Evolutionary conservation across 2,113 vertebrate genomes (phyloP), one percentile per base, ranked within the genome.

Genomic region (Strigops habroptila): DNA sequence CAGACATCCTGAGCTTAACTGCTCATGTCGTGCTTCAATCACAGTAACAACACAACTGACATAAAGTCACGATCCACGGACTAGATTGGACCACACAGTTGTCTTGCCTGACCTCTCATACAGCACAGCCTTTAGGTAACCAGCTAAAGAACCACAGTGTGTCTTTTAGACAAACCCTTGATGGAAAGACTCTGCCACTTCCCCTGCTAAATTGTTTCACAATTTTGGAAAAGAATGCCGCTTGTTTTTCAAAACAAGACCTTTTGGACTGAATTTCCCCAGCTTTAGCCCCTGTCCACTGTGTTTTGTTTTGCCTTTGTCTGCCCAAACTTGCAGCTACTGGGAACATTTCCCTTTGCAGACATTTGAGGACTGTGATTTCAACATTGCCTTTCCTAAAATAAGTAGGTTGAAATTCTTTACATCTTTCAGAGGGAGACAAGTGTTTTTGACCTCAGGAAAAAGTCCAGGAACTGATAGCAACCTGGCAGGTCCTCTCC

Each of bases 11-110:
- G 48, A 73, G 49, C 33, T 64, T 81, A 73, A 46, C 46, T 0
- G 0, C 41, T 88, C 18, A 2, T 3, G 1, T 37, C 12, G 3
- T 0, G 2, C 39, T 76, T 68, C 53, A 52, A 43, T 70, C n/a
- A 44, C 28, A 53, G 37, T 18, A 75, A 75, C 33, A 59, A 49
- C 43, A 71, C 13, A 76, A 64, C 67, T 27, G 25, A 60, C 62
- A 75, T 24, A 23, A 71, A 88, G 51, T 31, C 2, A 4, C n/a
- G 70, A 68, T 25, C 25, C 48, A 17, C 1, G 0, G n/a, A 27
- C 41, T 39, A 62, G 41, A 39, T 2, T 18, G 24, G 49, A 48
- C 46, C 31, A 44, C 64, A 22, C 16, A 18, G 7, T 18, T 4
- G 1, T 48, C 51, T 74, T 4, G 8, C 46, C 55, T 84, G 55